Evolutionary conservation across 1,140 invertebrate genomes (phyloP), one percentile per base, ranked within the genome.

Genomic region (Lethrus apterus): DNA sequence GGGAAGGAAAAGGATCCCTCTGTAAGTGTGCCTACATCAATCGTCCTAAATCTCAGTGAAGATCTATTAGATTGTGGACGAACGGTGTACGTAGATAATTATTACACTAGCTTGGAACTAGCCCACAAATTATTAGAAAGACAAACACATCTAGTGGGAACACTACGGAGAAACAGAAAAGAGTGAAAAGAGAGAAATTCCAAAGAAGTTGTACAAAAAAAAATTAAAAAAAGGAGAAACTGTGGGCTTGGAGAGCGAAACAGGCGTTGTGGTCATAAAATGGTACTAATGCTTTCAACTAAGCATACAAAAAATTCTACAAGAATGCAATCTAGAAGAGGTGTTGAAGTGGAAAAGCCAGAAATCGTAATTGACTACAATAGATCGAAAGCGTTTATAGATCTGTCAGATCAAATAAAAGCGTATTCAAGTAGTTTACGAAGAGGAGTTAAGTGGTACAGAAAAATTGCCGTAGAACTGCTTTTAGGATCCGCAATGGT

Each of bases 381-480:
- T n/a, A n/a, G n/a, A n/a, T n/a, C n/a, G n/a, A n/a, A n/a, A 49
- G 8, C 19, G 4, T 47, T 13, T 34, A 56, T 56, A 13, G 51
- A 56, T 35, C 17, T 53, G 7, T 56, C 48, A 18, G 49, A 56
- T 40, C 52, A 51, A 32, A 65, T 69, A 54, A 56, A 56, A 15
- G 41, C 54, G 7, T 67, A 70, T 56, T 51, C 58, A 42, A 51
- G 58, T 9, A 53, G 54, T 21, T 50, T 65, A 15, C 50, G 58
- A 44, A 55, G 55, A 56, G 51, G 53, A 34, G 26, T 65, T 17
- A 64, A 65, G 57, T n/a, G n/a, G n/a, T n/a, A n/a, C n/a, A n/a
- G n/a, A n/a, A n/a, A n/a, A n/a, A n/a, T n/a, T n/a, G n/a, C 50
- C 5, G 44, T 65, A 44, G 54, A 64, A 49, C 41, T 64, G 1